Conservation (phyloP, 2,888 invertebrate species). For the Chalcosyrphus nemorum region DNA sequence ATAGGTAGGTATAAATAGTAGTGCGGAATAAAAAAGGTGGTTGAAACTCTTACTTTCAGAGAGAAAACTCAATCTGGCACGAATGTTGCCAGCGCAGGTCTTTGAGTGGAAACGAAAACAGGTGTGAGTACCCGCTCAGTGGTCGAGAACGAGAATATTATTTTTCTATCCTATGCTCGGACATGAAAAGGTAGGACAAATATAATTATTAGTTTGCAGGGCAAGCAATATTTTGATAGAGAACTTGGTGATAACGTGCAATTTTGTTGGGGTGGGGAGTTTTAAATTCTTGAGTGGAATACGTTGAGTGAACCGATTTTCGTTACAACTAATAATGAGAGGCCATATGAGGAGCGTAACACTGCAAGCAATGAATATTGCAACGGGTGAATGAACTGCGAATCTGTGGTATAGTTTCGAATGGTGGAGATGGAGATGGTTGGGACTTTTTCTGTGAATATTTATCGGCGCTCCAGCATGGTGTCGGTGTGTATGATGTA, state of each 20-base stretch:
- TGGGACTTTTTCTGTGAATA: not conserved
- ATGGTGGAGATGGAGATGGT: not conserved
- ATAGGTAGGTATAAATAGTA: too few species aligned
- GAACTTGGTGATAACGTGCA: not conserved
- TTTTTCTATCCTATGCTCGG: not conserved
- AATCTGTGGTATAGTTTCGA: not conserved
- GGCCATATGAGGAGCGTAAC: not conserved
- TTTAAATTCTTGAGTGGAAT: not conserved
- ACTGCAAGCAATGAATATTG: not conserved
- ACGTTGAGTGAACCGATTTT: not conserved
- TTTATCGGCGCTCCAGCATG: not conserved
- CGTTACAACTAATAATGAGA: not conserved
- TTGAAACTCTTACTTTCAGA: not conserved
- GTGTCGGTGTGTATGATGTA: not conserved
- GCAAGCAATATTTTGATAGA: not conserved
- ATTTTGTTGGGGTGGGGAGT: not conserved
- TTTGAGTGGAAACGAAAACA: not conserved
- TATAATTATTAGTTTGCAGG: not conserved
- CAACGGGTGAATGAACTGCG: slow-evolving; percentile 11
- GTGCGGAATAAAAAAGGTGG: too few species aligned
- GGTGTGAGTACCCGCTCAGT: not conserved
- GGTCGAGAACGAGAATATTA: not conserved
- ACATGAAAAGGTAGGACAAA: not conserved
- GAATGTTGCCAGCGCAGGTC: not conserved
- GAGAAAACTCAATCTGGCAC: not conserved